Evolutionary conservation across 2,113 vertebrate species (phyloP).

Genomic region (Hystrix cristata): DNA sequence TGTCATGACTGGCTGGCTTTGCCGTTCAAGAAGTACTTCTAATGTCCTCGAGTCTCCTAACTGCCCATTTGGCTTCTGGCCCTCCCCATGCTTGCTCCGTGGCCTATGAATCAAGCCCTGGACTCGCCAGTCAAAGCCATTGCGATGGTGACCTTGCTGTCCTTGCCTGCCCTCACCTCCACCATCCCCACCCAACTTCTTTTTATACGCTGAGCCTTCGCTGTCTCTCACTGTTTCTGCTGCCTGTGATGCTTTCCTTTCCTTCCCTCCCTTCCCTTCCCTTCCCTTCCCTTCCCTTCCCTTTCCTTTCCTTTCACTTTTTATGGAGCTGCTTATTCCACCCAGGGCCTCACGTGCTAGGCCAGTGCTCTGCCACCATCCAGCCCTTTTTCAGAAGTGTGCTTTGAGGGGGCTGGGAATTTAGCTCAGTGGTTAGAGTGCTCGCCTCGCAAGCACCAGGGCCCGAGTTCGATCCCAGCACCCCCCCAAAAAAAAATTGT

Average conservation of each 20-base stretch:
- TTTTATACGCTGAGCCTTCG: accelerated
- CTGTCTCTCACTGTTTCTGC: accelerated
- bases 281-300: neutral
- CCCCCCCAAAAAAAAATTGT: no score
- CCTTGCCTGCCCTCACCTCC: neutral
- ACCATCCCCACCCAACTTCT: neutral
- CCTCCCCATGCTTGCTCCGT: neutral
- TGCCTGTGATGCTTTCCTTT: neutral
- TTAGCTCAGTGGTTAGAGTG: no score
- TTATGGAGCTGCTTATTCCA: neutral
- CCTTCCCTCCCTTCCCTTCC: neutral
- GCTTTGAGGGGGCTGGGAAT: neutral
- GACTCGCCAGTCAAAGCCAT: neutral
- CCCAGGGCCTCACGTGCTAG: neutral
- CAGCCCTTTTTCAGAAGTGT: neutral
- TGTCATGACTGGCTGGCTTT: neutral
- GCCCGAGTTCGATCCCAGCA: no score
- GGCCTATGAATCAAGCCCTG: neutral
- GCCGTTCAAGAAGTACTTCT: neutral
- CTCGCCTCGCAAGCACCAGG: no score
- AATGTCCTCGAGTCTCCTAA: accelerated
- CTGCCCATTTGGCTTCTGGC: neutral
- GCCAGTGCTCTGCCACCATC: neutral
- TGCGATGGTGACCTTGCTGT: neutral
- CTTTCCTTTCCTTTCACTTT: neutral